Evolutionary conservation across 2,797 vertebrate genomes (phyloP), one percentile per base, ranked within the genome.

Genomic region (Parauchenoglanis ngamensis): DNA sequence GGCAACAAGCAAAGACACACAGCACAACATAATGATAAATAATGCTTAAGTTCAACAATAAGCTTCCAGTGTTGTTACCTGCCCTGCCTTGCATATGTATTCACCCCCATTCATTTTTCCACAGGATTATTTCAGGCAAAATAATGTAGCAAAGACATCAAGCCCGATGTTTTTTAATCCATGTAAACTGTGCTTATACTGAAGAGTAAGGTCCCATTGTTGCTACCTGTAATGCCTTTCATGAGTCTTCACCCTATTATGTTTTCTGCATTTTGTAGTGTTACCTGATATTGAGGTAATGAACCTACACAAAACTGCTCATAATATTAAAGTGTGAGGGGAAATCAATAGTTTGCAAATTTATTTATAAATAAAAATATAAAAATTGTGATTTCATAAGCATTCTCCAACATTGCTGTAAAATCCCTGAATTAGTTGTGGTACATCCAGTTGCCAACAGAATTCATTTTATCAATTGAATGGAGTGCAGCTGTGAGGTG

Each of bases 181-280:
- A 13, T 49, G 44, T 46, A 25, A 73, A 25, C 17, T 46, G 10
- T 23, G 3, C 10, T 23, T 44, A 23, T 23, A 8, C 19, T 44
- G 7, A 49, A 31, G 72, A 76, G 80, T 54, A 67, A 90, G 77
- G 86, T 91, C 35, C 40, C 40, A 72, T 2, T 3, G 44, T 72
- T 44, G 35, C 44, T 44, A 40, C 5, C 12, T 52, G 73, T 35
- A 73, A 23, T 49, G 28, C 72, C 23, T 73, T 73, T 10, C 11
- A 52, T 52, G 52, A 76, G 25, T 52, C 15, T n/a, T 28, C 13
- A 17, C 25, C n/a, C 15, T 49, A 19, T 54, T 52, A 52, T 1
- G 10, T 72, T 23, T 44, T 44, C 68, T 21, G 23, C 35, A 72
- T 23, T 72, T 11, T 75, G 12, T 15, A 75, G 44, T 49, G 23